Conservation (phyloP, 2,888 invertebrate genomes). For the Chloromyia formosa region DNA sequence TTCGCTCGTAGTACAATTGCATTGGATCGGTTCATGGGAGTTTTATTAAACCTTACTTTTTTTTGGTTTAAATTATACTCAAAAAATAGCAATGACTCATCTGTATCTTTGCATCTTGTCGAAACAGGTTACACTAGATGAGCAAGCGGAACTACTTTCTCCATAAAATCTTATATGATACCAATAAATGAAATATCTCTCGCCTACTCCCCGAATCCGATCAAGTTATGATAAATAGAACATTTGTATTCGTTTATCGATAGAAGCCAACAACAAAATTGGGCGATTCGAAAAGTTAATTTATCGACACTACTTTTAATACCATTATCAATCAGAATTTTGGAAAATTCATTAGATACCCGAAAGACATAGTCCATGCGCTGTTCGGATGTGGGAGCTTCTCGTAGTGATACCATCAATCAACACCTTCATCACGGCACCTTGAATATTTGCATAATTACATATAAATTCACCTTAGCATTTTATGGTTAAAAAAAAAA, state of each 20-base stretch:
- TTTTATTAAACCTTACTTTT: too few species aligned
- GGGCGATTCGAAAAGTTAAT: neutral
- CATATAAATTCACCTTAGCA: neutral
- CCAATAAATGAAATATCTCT: neutral
- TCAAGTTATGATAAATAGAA: constrained; percentile 1
- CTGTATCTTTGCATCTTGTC: too few species aligned
- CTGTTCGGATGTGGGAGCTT: neutral
- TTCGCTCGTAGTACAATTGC: too few species aligned
- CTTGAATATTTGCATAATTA: constrained; percentile 4
- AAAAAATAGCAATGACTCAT: too few species aligned
- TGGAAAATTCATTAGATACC: neutral
- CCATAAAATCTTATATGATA: neutral
- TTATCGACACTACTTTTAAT: neutral
- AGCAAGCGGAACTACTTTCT: neutral
- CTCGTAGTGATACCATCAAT: constrained; percentile 1
- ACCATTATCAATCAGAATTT: constrained; percentile 3
- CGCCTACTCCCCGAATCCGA: neutral
- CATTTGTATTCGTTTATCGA: neutral
- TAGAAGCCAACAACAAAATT: neutral
- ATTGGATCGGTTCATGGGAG: too few species aligned
- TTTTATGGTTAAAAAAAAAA: neutral
- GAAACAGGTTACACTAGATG: neutral
- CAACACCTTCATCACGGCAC: constrained; percentile 3
- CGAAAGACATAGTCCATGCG: neutral
- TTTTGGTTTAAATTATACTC: too few species aligned